A percentile compares a stretch with the other conserved stretches of the same genome.
Evolutionary conservation across 2,888 invertebrate genomes (phyloP).

Genomic region (Aquatica leii): DNA sequence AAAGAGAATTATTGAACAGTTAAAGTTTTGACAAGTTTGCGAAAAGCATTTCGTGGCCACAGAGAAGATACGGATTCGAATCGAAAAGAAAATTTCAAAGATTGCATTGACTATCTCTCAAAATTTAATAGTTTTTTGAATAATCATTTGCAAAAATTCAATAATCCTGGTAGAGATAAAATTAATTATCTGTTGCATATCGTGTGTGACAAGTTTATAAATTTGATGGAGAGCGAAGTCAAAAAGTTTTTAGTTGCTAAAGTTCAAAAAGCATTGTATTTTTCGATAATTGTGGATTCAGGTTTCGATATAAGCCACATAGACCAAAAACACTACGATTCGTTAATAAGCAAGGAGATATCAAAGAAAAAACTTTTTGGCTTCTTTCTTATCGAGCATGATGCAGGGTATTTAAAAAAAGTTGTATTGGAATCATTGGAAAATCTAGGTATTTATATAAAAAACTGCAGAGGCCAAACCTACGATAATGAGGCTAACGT

Average conservation of each 20-base stretch:
- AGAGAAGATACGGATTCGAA: conserved; percentile 6
- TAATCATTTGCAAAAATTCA: conserved; percentile 9
- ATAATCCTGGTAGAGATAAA: conserved; percentile 3
- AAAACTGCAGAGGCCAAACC: conserved; percentile 1
- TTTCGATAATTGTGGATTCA: conserved; percentile 3
- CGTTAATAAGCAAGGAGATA: neutral
- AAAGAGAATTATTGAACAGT: conserved; percentile 1
- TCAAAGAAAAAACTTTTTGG: neutral
- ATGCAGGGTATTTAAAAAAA: neutral
- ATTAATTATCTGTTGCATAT: conserved; percentile 12
- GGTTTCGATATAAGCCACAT: neutral
- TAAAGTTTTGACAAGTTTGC: conserved; percentile 1
- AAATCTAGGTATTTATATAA: neutral
- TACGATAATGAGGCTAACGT: conserved; percentile 4
- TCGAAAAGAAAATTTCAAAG: conserved; percentile 10
- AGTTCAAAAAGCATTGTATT: neutral
- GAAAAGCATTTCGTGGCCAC: conserved; percentile 9
- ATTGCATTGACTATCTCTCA: neutral
- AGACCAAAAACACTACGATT: neutral
- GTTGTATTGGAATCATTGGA: neutral
- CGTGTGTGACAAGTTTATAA: conserved; percentile 15
- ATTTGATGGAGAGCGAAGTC: conserved; percentile 1
- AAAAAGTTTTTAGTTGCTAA: neutral
- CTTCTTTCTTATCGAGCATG: conserved; percentile 6
- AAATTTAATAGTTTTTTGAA: conserved; percentile 9